These are phyloP conservation scores for Acromyrmex charruanus DNA, from an alignment of 1,140 invertebrate genomes.

Conservation along the genomic window DNA sequence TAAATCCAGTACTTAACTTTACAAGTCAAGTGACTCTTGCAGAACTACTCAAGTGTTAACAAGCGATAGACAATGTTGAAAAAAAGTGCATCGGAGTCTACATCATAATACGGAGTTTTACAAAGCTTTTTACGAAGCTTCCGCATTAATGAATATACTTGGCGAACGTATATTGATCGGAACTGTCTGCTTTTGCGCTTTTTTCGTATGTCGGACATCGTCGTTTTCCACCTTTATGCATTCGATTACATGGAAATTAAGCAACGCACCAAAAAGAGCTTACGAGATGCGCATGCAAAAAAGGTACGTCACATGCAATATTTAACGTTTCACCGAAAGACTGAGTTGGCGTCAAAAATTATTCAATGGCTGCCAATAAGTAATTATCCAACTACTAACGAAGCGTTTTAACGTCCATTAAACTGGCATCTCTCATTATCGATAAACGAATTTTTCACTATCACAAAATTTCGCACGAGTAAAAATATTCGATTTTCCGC, in stretches of 20 bases:
- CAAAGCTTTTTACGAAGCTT: constrained; percentile 46
- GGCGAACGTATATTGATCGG: constrained; percentile 38
- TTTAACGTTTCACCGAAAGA: constrained; percentile 21
- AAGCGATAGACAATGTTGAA: constrained; percentile 35
- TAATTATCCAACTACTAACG: constrained; percentile 13
- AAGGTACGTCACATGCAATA: constrained; percentile 11
- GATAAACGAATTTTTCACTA: constrained; percentile 32
- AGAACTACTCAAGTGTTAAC: constrained; percentile 47
- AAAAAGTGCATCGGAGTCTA: constrained; percentile 34
- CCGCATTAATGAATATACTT: constrained; percentile 56
- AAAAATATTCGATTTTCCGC: constrained; percentile 22
- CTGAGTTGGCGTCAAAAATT: constrained; percentile 14
- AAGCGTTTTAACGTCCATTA: constrained; percentile 34
- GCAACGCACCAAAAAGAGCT: constrained; percentile 14
- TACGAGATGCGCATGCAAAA: background rate
- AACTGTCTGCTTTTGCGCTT: background rate
- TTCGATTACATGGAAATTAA: constrained; percentile 39
- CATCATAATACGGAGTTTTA: constrained; percentile 38
- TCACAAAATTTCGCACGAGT: constrained; percentile 10
- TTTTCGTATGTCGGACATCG: background rate
- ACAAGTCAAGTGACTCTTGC: constrained; percentile 53
- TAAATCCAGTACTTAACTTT: constrained; percentile 39
- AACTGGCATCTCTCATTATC: constrained; percentile 20
- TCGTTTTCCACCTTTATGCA: constrained; percentile 1
- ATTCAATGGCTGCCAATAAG: background rate